These are phyloP conservation scores for Synanthedon andrenaeformis DNA, from an alignment of 2,888 invertebrate species.

Conservation along the genomic window DNA sequence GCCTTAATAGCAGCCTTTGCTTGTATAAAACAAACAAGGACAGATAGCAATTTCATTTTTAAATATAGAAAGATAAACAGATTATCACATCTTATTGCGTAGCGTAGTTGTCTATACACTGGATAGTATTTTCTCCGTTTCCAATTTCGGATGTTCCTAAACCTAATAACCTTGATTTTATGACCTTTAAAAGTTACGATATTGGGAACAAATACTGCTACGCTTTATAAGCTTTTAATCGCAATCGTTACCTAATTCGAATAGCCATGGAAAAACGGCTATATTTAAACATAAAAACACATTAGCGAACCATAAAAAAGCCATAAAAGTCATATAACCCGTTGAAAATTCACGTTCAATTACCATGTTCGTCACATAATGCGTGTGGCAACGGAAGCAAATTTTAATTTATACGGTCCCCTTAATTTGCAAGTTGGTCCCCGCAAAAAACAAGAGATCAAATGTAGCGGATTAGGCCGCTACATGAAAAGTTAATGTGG, in stretches of 20 bases:
- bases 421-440: slow-evolving; percentile 11
- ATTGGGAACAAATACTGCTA: too few species aligned
- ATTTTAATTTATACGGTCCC: slow-evolving; percentile 5
- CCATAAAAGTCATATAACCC: background rate
- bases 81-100: too few species aligned
- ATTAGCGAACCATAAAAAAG: background rate
- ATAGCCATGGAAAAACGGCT: background rate
- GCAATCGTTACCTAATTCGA: background rate
- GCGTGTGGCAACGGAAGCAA: slow-evolving; percentile 3
- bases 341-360: background rate
- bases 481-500: slow-evolving; percentile 6
- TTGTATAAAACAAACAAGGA: too few species aligned
- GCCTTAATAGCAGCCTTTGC: too few species aligned
- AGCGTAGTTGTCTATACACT: too few species aligned
- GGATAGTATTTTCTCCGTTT: too few species aligned
- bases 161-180: too few species aligned
- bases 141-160: too few species aligned
- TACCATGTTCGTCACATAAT: slow-evolving; percentile 3
- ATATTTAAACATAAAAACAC: background rate
- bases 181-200: too few species aligned
- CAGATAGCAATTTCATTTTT: too few species aligned
- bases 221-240: too few species aligned
- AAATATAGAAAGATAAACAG: too few species aligned
- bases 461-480: slow-evolving; percentile 3
- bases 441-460: slow-evolving; percentile 6